Conservation (phyloP, 2,797 vertebrate species). For the Sebastes melanostomus region DNA sequence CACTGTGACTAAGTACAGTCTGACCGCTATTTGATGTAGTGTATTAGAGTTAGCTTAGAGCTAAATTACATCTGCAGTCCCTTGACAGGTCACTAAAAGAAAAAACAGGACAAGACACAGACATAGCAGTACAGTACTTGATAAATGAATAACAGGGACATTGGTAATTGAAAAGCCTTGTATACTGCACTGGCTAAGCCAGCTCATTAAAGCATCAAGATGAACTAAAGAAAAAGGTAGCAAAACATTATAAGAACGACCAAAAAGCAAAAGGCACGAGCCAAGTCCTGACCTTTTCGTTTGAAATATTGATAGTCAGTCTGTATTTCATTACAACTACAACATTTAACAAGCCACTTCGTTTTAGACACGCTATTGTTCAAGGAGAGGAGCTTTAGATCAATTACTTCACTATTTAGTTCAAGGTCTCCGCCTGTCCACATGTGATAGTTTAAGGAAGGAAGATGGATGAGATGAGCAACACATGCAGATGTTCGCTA, state of each 20-base stretch:
- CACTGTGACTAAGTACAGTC: neutral
- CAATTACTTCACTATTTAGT: conserved; percentile 29
- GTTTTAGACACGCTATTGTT: conserved; percentile 43
- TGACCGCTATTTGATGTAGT: neutral
- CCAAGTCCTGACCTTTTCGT: neutral
- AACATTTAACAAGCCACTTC: conserved; percentile 28
- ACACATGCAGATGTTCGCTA: conserved; percentile 72
- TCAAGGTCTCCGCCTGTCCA: conserved; percentile 22
- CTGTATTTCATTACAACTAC: conserved; percentile 36
- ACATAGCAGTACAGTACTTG: neutral
- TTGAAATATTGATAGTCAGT: neutral
- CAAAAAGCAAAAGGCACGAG: neutral
- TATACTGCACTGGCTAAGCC: neutral
- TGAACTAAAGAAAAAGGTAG: neutral
- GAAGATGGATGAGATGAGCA: conserved; percentile 63
- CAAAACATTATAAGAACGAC: neutral
- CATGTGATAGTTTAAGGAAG: conserved; percentile 57
- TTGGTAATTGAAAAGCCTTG: neutral
- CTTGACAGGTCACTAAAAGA: neutral
- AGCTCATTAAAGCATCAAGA: neutral
- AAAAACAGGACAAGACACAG: neutral
- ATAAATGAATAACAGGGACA: neutral
- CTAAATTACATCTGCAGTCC: neutral
- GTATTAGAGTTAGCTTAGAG: neutral
- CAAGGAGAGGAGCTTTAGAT: conserved; percentile 22